Evolutionary conservation across 2,888 invertebrate species (phyloP), one percentile per base, ranked within the genome.

Genomic region (Sinohyriopsis cumingii): DNA sequence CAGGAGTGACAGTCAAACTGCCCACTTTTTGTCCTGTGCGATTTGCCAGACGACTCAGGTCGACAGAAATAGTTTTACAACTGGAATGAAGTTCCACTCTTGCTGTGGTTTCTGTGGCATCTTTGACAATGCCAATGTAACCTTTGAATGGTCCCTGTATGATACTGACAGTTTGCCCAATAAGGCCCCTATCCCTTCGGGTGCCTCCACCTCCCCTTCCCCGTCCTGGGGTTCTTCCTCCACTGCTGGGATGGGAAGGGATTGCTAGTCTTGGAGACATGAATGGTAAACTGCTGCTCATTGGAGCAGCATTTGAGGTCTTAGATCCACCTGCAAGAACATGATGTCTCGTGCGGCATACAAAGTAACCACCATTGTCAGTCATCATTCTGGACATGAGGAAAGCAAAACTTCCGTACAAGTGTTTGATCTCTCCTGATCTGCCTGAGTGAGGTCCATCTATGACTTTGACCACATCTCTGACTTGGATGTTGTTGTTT

Each of bases 331-430:
- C 99, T 54, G 98, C 97, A 57, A 98, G 91, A 83, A 95, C 95
- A 75, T 99, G 92, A 90, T 99, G 97, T 24, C 97, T 93, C 1
- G 98, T 96, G 90, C 97, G 96, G 90, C 98, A 98, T 1, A 99
- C 99, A 90, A 99, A 98, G 76, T 99, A 96, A 19, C 99, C 99
- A 67, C 99, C 99, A 90, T 99, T 99, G 87, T 99, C 98, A 6
- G 98, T 93, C 90, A 97, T 96, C 93, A 96, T 95, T 57, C 97
- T 93, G 25, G 98, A 98, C 89, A 97, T 95, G 20, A 99, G 91
- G 90, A 99, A 99, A 0, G 97, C 98, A 90, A 95, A 97, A 89
- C 96, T 97, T 53, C 99, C 92, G 90, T 97, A 99, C 71, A 99
- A 91, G 91, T 99, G 99, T 88, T 96, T 97, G 72, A 99, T 97